Evolutionary conservation across 2,797 vertebrate genomes (phyloP).

Genomic region (Lagocephalus sceleratus): DNA sequence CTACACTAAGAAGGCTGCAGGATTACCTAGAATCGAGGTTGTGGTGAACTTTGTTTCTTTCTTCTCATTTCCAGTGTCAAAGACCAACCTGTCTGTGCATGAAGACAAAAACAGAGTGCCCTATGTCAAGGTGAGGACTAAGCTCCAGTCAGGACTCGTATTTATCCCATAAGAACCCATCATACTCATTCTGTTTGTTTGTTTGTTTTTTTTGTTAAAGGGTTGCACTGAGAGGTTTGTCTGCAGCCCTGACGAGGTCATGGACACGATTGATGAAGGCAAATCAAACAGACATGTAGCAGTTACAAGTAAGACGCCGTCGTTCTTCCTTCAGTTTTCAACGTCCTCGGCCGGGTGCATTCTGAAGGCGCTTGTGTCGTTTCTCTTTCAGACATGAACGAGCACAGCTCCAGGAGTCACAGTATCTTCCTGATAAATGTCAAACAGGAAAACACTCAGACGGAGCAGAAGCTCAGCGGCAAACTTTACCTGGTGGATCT

Average conservation of each 20-base stretch:
- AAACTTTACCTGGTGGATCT: slow-evolving; percentile 97
- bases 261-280: slow-evolving; percentile 98
- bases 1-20: not conserved
- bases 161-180: not conserved
- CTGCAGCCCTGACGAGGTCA: slow-evolving; percentile 97
- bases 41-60: not conserved
- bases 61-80: slow-evolving; percentile 82
- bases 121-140: slow-evolving; percentile 88
- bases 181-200: not conserved
- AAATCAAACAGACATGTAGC: slow-evolving; percentile 98
- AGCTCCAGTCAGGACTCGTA: not conserved
- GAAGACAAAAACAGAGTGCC: slow-evolving; percentile 99
- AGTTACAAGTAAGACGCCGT: slow-evolving; percentile 88
- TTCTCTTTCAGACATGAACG: slow-evolving; percentile 88
- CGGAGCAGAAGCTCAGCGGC: slow-evolving; percentile 95
- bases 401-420: slow-evolving; percentile 98
- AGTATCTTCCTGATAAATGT: slow-evolving; percentile 98
- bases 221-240: slow-evolving; percentile 97
- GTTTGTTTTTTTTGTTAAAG: slow-evolving; percentile 56
- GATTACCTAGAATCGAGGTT: no score
- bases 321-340: not conserved
- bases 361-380: not conserved
- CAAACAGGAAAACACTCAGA: slow-evolving; percentile 97
- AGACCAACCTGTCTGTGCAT: slow-evolving; percentile 97
- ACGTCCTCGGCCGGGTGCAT: not conserved